Base-by-base conservation (phyloP, 2,888 invertebrate genomes). In the Callyntrura sp. region DNA sequence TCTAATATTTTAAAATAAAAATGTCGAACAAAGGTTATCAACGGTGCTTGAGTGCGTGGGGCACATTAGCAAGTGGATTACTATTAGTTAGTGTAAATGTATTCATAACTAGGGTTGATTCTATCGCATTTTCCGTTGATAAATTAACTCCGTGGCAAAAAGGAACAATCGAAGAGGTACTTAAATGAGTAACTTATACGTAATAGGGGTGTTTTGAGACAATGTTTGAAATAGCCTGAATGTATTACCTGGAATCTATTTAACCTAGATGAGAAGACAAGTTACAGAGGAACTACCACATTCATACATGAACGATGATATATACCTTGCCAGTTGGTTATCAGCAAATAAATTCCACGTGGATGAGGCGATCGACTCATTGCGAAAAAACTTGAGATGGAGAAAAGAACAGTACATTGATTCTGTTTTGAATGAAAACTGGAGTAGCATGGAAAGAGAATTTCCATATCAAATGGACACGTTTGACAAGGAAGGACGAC, bases 261-360 rank as follows among this genome's bases (percentile, higher is more conserved):
- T 65, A 9, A 2, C 45, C 45, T 45, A 73, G 73, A 45, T 73
- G 45, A 43, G 73, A 45, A n/a, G 73, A 20, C 73, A 45, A 43
- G 12, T 73, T 43, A 17, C n/a, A 20, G 48, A 73, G 9, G 73
- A 73, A 17, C 45, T 73, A n/a, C 51, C 82, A 5, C 45, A 88
- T 12, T 23, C 14, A 0, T 88, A 73, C 60, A 88, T 88, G 87
- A 51, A 70, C 0, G 87, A 88, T 11, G 87, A 88, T 20, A 0
- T 88, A 0, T 88, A 88, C 51, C 12, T 82, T n/a, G 81, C 81
- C 5, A 48, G 73, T 17, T 88, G 81, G 81, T 35, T 88, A 1
- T 51, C 87, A 60, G 62, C 73, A 2, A 73, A 45, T 20, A 73
- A 73, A 11, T 73, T 17, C 5, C 73, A 73, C 14, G 73, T 73